A percentile compares a stretch with the other conserved stretches of the same genome.
phyloP scores from a whole-genome alignment of 1,140 invertebrate genomes.

The Fopius arisanus region DNA sequence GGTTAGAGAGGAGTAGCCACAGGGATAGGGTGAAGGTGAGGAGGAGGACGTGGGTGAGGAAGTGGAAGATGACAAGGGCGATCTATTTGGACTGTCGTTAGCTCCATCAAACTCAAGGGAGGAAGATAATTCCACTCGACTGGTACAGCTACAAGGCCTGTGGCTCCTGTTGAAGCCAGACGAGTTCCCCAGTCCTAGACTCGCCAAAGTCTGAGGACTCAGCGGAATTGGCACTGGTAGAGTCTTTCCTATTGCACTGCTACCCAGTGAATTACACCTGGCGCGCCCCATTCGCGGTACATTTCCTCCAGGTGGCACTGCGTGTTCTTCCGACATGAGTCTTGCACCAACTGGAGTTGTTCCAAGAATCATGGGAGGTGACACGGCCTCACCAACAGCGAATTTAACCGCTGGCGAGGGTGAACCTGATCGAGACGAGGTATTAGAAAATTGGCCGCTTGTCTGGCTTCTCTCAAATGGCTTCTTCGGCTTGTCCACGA shows the following conservation, averaged over 20 bases:
- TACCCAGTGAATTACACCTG: constrained; percentile 60
- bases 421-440: constrained; percentile 53
- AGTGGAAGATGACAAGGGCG: constrained; percentile 21
- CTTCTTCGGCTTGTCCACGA: constrained; percentile 27
- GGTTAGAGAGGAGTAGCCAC: constrained; percentile 20
- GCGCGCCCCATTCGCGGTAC: constrained; percentile 40
- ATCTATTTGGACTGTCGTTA: constrained; percentile 44
- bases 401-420: constrained; percentile 69
- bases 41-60: constrained; percentile 34
- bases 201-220: constrained; percentile 71
- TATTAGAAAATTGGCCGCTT: background rate
- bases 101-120: constrained; percentile 51
- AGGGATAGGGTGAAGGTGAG: constrained; percentile 33
- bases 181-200: constrained; percentile 66
- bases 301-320: constrained; percentile 24
- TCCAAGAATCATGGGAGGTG: constrained; percentile 51
- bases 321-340: constrained; percentile 38
- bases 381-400: constrained; percentile 72
- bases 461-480: background rate
- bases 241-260: constrained; percentile 42
- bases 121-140: constrained; percentile 72
- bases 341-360: constrained; percentile 38
- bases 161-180: constrained; percentile 50
- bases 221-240: constrained; percentile 62
- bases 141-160: constrained; percentile 74